These are phyloP conservation scores for Ochropleura leucogaster DNA, from an alignment of 2,888 invertebrate genomes.

Conservation along the genomic window DNA sequence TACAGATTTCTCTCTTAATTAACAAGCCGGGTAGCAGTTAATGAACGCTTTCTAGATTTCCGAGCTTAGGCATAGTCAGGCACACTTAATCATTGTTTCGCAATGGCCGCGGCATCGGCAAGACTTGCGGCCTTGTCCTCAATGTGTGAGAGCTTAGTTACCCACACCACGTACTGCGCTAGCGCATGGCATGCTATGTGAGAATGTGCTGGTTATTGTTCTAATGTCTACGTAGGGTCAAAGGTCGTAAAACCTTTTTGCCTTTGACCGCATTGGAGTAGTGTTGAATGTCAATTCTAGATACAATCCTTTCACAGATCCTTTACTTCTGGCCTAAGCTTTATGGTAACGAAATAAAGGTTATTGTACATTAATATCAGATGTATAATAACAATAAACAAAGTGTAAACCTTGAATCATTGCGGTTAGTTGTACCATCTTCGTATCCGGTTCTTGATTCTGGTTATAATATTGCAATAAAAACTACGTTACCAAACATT, in stretches of 20 bases:
- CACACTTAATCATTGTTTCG: conserved; percentile 64
- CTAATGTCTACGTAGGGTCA: conserved; percentile 17
- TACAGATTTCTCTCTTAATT: neutral
- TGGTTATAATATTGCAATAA: neutral
- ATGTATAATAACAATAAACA: neutral
- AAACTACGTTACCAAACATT: neutral
- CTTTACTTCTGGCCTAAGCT: neutral
- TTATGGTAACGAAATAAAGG: neutral
- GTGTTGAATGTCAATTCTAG: conserved; percentile 2
- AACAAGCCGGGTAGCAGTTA: neutral
- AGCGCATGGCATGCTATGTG: conserved; percentile 18
- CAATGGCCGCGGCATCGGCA: conserved; percentile 68
- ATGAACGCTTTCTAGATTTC: conserved; percentile 13
- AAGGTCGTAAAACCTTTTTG: conserved; percentile 8
- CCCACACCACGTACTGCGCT: conserved; percentile 45
- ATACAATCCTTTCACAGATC: neutral
- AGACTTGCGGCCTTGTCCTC: conserved; percentile 75
- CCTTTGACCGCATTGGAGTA: conserved; percentile 23
- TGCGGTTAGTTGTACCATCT: neutral
- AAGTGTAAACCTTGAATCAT: neutral
- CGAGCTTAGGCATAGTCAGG: conserved; percentile 54
- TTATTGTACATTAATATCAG: neutral
- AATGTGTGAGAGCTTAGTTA: conserved; percentile 71
- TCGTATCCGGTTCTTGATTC: neutral
- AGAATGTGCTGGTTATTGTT: conserved; percentile 34